A percentile compares a stretch with the other conserved stretches of the same genome.
Evolutionary conservation across 2,113 vertebrate genomes (phyloP).

Genomic region (Oostethus manadensis): DNA sequence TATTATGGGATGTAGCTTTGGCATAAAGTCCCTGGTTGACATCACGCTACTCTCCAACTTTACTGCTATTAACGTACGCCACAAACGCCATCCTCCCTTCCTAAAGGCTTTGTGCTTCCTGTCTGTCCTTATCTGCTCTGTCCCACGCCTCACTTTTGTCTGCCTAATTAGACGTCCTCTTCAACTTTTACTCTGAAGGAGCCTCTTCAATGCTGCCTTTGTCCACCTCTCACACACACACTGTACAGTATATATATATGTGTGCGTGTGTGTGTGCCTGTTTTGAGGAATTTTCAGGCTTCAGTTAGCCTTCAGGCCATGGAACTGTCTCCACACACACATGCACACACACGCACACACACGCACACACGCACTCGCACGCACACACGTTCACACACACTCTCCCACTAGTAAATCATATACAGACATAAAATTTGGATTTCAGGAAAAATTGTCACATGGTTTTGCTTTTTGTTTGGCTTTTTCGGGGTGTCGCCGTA

Average conservation of each 20-base stretch:
- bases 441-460: too few relatives aligned
- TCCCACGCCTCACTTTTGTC: constrained; percentile 72
- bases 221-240: constrained; percentile 57
- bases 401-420: not conserved
- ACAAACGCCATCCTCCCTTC: constrained; percentile 32
- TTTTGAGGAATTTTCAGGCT: constrained; percentile 68
- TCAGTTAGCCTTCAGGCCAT: constrained; percentile 46
- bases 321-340: constrained; percentile 46
- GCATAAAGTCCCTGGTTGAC: too few relatives aligned
- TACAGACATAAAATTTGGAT: too few relatives aligned
- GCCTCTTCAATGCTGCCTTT: constrained; percentile 74
- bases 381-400: constrained; percentile 16
- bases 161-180: constrained; percentile 78
- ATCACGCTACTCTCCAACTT: too few relatives aligned
- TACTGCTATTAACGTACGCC: too few relatives aligned
- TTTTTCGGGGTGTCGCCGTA: too few relatives aligned
- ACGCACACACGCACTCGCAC: constrained; percentile 4
- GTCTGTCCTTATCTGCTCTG: constrained; percentile 73
- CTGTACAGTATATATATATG: constrained; percentile 42
- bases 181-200: constrained; percentile 74
- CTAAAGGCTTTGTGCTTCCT: constrained; percentile 67
- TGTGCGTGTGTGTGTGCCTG: constrained; percentile 32
- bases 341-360: constrained; percentile 24
- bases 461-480: too few relatives aligned
- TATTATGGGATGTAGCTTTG: too few relatives aligned